Base-by-base conservation (phyloP, 2,888 invertebrate genomes). In the Limnephilus rhombicus region DNA sequence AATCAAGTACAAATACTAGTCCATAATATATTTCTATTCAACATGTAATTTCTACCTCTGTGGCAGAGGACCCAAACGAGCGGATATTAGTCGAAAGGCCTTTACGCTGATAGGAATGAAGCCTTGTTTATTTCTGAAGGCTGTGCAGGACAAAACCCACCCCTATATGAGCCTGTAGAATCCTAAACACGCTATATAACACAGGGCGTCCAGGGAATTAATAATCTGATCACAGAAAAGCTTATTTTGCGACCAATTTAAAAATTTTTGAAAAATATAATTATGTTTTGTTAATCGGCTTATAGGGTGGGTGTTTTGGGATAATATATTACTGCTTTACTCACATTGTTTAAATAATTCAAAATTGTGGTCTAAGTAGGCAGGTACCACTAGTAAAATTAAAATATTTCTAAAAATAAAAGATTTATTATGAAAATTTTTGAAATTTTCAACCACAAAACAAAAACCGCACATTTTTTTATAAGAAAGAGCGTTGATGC, bases 61-160 rank as follows among this genome's bases (percentile, higher is more conserved):
- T 24, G 24, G 37, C 83, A 37, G 37, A 85, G n/a, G 49, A 45
- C 37, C 15, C 83, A 41, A 49, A 29, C 29, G 86, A 49, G 45
- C 37, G 12, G 45, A 49, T 86, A 86, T 86, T 86, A 86, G 85
- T 85, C 85, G 41, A 41, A 45, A 85, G 45, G 37, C 49, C 85
- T 85, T 85, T 49, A 41, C 37, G 37, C 13, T 45, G 86, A 45
- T n/a, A 29, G 86, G 49, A 13, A 45, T 86, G 49, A 86, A 86
- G 86, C 86, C 86, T 29, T 45, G 86, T 86, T 86, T 86, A n/a
- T 12, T 41, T 86, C 49, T 45, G 86, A 86, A 86, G 86, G 86
- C 45, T 86, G 29, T 45, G 45, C 45, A 41, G 86, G 45, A 45
- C 45, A 41, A 86, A 24, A 83, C 83, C 83, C 49, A 68, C 24